A percentile compares a stretch with the other conserved stretches of the same genome.
Evolutionary conservation across 2,888 invertebrate species (phyloP).

Genomic region (Augiades crinisus): DNA sequence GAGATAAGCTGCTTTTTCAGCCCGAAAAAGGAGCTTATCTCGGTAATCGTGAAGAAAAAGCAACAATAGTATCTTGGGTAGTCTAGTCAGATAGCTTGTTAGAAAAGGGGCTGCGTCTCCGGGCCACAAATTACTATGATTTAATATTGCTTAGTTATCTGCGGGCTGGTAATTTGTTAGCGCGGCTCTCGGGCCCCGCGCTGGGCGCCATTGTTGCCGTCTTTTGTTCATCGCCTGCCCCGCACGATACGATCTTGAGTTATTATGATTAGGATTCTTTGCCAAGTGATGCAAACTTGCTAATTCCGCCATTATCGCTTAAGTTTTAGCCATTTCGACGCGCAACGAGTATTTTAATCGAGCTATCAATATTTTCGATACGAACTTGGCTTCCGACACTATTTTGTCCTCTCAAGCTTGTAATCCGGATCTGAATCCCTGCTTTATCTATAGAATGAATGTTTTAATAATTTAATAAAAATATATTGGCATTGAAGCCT

Average conservation of each 20-base stretch:
- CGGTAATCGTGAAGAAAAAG: slow-evolving; percentile 44
- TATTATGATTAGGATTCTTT: slow-evolving; percentile 81
- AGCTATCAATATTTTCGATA: slow-evolving; percentile 10
- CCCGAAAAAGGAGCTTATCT: slow-evolving; percentile 39
- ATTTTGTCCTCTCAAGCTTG: too few species aligned
- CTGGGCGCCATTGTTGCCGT: slow-evolving; percentile 76
- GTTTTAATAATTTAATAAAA: too few species aligned
- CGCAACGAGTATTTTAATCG: slow-evolving; percentile 5
- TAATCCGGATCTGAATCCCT: too few species aligned
- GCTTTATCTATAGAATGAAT: too few species aligned
- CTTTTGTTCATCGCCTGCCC: slow-evolving; percentile 78
- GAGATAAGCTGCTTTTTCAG: too few species aligned
- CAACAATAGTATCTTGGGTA: slow-evolving; percentile 49
- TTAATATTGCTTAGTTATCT: slow-evolving; percentile 82
- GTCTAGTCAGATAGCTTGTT: slow-evolving; percentile 57
- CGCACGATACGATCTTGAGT: slow-evolving; percentile 77
- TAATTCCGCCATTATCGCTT: slow-evolving; percentile 74
- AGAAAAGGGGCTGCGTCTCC: slow-evolving; percentile 65
- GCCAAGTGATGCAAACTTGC: slow-evolving; percentile 73
- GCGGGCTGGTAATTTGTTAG: slow-evolving; percentile 78
- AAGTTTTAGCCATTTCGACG: slow-evolving; percentile 51
- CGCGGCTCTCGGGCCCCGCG: slow-evolving; percentile 63
- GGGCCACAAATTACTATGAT: slow-evolving; percentile 80
- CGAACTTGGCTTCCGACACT: too few species aligned
- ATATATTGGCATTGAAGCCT: too few species aligned